Evolutionary conservation across 2,797 vertebrate species (phyloP), one percentile per base, ranked within the genome.

Genomic region (Halcyon leucocephala): DNA sequence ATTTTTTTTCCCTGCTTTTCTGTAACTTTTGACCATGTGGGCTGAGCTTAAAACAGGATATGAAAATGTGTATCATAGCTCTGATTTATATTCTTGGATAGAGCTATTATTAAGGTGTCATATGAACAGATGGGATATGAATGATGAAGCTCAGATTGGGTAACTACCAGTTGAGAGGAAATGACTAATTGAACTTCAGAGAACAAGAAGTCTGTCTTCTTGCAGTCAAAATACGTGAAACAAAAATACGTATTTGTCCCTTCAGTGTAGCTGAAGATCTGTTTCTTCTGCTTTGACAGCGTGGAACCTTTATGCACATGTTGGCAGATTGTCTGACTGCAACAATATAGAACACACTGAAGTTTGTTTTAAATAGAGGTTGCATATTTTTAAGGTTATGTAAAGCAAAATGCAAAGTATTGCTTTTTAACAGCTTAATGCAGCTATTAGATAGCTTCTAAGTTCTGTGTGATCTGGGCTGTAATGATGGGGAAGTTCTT

Each of bases 1-100:
- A 58, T 83, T 88, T 90, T 91, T 91, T 82, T 66, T 28, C 17
- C 29, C 14, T 78, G 51, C 49, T 76, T 95, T 94, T 95, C 65
- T 95, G 94, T 90, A 95, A 96, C 95, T 94, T 97, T 90, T 89
- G 92, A 74, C 91, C 90, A 44, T 97, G 97, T 98, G 97, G 97
- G 96, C 98, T 97, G 90, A 98, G 97, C 98, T 98, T 97, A 97
- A 98, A 99, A 98, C 86, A 96, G 95, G 97, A 97, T 97, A 85
- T 96, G 94, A 96, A 97, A 96, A 66, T 92, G 94, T 52, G 74
- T 96, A 92, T 97, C 96, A 94, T 89, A 78, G 92, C 90, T 95
- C 91, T 92, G 93, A 96, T 92, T 95, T 97, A 87, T 84, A 93
- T 86, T 97, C 84, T 93, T 96, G 83, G 87, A 89, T 95, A 82